Base-by-base conservation (phyloP, 2,888 invertebrate genomes). In the Endomychus coccineus region DNA sequence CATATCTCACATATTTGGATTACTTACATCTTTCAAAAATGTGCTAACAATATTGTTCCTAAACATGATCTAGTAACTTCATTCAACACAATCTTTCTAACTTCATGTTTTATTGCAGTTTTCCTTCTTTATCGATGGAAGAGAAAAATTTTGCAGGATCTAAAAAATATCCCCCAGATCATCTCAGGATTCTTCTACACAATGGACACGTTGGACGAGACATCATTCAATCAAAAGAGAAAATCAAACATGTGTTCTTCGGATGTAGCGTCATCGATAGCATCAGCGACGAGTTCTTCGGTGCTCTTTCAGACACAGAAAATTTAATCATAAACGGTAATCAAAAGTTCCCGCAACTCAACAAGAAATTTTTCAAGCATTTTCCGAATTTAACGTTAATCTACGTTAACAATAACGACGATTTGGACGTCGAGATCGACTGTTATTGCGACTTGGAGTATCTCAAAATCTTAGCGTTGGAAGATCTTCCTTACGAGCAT, bases 91-190 rank as follows among this genome's bases (percentile, higher is more conserved):
- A n/a, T n/a, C n/a, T n/a, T n/a, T n/a, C n/a, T n/a, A n/a, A n/a
- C n/a, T n/a, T n/a, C n/a, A n/a, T n/a, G n/a, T n/a, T n/a, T n/a
- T n/a, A n/a, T n/a, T n/a, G n/a, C n/a, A n/a, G n/a, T n/a, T n/a
- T n/a, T n/a, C n/a, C n/a, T n/a, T n/a, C n/a, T n/a, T n/a, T n/a
- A n/a, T n/a, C n/a, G n/a, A n/a, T n/a, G n/a, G n/a, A n/a, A n/a
- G n/a, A n/a, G n/a, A n/a, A n/a, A n/a, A n/a, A n/a, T n/a, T n/a
- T n/a, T n/a, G n/a, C n/a, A n/a, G n/a, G n/a, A n/a, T n/a, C n/a
- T n/a, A 37, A 37, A 21, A 37, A 37, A 14, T 37, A 31, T 13
- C 36, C 36, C 2, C 36, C 36, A 11, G 36, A 37, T 16, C 36
- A 37, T 13, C 14, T 37, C 3, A 23, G 36, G n/a, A 15, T 37